Conservation (phyloP, 1,140 invertebrate genomes). For the Drosophila bocki region DNA sequence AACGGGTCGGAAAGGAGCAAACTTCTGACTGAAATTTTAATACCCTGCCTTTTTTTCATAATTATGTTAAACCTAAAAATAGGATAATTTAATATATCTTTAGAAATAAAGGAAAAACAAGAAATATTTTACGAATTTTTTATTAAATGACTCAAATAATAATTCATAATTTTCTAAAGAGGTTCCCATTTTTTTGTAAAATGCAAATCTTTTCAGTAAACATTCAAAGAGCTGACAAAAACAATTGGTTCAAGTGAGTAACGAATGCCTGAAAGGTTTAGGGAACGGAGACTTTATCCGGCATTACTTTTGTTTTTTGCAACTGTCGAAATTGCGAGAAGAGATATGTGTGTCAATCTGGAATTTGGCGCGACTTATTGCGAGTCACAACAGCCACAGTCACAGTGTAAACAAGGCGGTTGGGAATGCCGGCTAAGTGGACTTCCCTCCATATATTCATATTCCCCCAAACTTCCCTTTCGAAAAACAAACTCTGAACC, state of each 20-base stretch:
- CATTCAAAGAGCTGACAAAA: slow-evolving; percentile 4
- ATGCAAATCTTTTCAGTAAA: slow-evolving; percentile 15
- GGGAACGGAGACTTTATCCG: slow-evolving; percentile 57
- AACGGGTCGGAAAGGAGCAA: no score
- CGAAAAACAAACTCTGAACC: slow-evolving; percentile 7
- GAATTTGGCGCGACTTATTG: slow-evolving; percentile 38
- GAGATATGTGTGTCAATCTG: slow-evolving; percentile 50
- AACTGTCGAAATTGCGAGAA: slow-evolving; percentile 30
- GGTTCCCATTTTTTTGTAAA: neutral
- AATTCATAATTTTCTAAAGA: neutral
- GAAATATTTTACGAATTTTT: no score
- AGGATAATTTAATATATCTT: neutral
- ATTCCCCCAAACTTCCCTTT: neutral
- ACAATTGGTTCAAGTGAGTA: slow-evolving; percentile 8
- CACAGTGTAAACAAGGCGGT: slow-evolving; percentile 27
- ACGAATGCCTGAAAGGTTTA: slow-evolving; percentile 4
- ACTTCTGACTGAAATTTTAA: no score
- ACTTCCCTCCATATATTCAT: neutral
- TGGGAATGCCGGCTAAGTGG: slow-evolving; percentile 40
- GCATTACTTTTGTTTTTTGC: slow-evolving; percentile 14
- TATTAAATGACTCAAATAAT: neutral
- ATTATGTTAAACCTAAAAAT: neutral
- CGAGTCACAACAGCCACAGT: slow-evolving; percentile 28
- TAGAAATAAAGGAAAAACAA: no score
- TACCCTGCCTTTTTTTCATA: no score